Evolutionary conservation across 2,888 invertebrate species (phyloP).

Genomic region (Cancer borealis): DNA sequence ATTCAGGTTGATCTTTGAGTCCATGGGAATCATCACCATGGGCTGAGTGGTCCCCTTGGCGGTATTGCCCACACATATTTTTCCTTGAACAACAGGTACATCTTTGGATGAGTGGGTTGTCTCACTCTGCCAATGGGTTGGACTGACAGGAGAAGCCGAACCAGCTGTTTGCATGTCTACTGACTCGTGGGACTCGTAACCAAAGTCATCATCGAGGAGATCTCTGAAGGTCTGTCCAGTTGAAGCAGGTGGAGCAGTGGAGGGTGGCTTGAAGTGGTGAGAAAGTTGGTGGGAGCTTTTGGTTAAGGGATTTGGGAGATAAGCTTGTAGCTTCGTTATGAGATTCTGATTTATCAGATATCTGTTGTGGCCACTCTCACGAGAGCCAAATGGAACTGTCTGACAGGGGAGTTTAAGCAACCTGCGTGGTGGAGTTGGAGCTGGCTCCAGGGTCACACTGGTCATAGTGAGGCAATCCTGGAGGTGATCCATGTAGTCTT

Average conservation of each 20-base stretch:
- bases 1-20: constrained; percentile 46
- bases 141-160: constrained; percentile 36
- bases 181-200: constrained; percentile 57
- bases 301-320: background rate
- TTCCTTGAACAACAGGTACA: background rate
- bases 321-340: constrained; percentile 64
- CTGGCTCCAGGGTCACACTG: constrained; percentile 63
- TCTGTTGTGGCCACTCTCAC: constrained; percentile 49
- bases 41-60: constrained; percentile 42
- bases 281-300: background rate
- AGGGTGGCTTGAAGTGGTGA: background rate
- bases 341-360: constrained; percentile 64
- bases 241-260: background rate
- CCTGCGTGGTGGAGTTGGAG: constrained; percentile 54
- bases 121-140: background rate
- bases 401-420: constrained; percentile 65
- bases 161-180: constrained; percentile 4
- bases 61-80: background rate
- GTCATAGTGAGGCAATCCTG: constrained; percentile 73
- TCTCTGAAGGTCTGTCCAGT: constrained; percentile 46
- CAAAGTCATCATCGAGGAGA: constrained; percentile 58
- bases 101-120: background rate
- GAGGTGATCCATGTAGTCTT: constrained; percentile 75
- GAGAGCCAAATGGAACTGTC: constrained; percentile 54
- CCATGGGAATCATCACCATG: constrained; percentile 68